Conservation (phyloP, 35 echinoderm and acorn worm species). For the Hemicentrotus pulcherrimus region DNA sequence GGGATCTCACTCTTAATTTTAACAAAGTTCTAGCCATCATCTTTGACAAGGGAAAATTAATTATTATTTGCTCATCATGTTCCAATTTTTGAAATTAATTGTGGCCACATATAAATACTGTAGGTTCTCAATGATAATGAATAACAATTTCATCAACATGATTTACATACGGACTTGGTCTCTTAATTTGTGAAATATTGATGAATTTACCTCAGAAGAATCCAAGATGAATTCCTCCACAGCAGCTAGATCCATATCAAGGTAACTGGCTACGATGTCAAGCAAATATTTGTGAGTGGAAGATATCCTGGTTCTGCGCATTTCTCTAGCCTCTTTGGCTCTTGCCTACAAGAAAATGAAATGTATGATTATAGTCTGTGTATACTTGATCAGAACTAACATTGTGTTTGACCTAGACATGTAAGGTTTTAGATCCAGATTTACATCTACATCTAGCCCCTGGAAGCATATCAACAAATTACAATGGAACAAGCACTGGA, state of each 20-base stretch:
- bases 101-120: not conserved
- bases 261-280: constrained; percentile 65
- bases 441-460: no score
- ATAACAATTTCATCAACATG: no score
- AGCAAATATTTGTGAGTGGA: constrained; percentile 80
- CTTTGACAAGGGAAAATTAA: not conserved
- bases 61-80: not conserved
- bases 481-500: no score
- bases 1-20: not conserved
- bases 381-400: no score
- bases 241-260: constrained; percentile 70
- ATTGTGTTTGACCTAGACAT: no score
- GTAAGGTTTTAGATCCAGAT: no score
- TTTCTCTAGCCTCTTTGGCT: constrained; percentile 84
- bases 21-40: not conserved
- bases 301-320: constrained; percentile 53
- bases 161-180: no score
- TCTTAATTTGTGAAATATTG: not conserved
- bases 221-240: constrained; percentile 93
- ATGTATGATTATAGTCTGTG: not conserved
- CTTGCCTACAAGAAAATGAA: constrained; percentile 60
- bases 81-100: not conserved
- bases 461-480: no score
- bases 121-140: no score
- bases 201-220: constrained; percentile 72